Conservation (phyloP, 2,888 invertebrate species). For the Leistus spinibarbis region DNA sequence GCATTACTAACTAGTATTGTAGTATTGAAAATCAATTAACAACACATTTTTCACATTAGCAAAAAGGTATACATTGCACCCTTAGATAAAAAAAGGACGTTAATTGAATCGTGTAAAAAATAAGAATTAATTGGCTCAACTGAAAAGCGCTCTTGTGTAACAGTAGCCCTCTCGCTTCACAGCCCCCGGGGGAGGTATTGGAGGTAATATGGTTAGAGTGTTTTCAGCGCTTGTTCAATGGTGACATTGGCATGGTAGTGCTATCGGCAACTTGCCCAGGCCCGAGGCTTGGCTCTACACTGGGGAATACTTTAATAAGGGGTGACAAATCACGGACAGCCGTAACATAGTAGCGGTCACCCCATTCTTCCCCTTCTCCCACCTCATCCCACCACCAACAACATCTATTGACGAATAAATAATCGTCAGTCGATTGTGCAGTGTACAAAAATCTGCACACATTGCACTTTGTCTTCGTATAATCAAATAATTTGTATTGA, state of each 20-base stretch:
- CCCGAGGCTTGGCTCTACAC: not conserved
- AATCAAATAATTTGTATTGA: no score
- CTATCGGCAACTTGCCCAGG: not conserved
- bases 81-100: not conserved
- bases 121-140: conserved; percentile 3
- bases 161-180: not conserved
- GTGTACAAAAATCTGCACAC: not conserved
- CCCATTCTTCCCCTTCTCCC: not conserved
- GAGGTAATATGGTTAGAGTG: not conserved
- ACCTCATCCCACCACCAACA: not conserved
- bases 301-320: conserved; percentile 48
- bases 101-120: not conserved
- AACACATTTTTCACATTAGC: not conserved
- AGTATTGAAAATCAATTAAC: not conserved
- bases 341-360: conserved; percentile 1
- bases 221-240: not conserved
- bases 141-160: not conserved
- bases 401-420: conserved; percentile 13
- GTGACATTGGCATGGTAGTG: not conserved
- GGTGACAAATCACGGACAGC: conserved; percentile 50
- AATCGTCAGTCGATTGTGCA: no score
- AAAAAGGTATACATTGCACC: not conserved
- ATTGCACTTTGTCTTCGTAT: not conserved
- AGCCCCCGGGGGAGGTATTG: not conserved
- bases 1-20: no score